Evolutionary conservation across 2,888 invertebrate genomes (phyloP).

Genomic region (Neuroscelio doddi): DNA sequence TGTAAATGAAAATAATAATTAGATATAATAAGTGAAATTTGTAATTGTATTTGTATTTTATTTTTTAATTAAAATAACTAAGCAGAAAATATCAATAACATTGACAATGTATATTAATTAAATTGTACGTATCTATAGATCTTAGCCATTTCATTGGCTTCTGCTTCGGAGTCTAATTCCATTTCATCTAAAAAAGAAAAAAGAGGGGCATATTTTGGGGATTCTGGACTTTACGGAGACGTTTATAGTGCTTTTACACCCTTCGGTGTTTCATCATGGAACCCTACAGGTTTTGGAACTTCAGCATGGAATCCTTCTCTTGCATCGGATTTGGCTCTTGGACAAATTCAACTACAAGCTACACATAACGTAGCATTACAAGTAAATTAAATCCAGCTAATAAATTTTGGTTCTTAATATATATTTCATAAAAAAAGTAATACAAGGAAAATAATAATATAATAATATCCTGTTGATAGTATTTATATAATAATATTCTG

Average conservation of each 20-base stretch:
- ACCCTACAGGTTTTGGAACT: slow-evolving; percentile 48
- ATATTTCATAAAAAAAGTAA: no score
- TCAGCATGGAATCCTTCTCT: slow-evolving; percentile 55
- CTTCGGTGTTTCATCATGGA: slow-evolving; percentile 49
- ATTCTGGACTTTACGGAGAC: slow-evolving; percentile 56
- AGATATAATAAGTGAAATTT: no score
- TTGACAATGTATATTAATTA: slow-evolving; percentile 5
- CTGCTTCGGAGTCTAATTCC: slow-evolving; percentile 28
- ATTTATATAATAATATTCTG: no score
- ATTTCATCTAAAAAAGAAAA: slow-evolving; percentile 58
- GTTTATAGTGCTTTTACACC: slow-evolving; percentile 57
- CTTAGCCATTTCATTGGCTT: slow-evolving; percentile 44
- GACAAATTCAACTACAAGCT: slow-evolving; percentile 65
- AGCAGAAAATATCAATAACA: no score
- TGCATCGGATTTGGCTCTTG: slow-evolving; percentile 60
- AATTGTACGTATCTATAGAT: slow-evolving; percentile 46
- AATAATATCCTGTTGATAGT: no score
- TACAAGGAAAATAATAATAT: no score
- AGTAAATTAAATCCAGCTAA: no score
- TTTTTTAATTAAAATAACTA: not conserved
- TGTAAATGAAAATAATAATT: no score
- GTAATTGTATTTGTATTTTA: not conserved
- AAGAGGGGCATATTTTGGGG: slow-evolving; percentile 62
- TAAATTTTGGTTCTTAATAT: no score
- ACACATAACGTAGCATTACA: slow-evolving; percentile 67